A percentile compares a stretch with the other conserved stretches of the same genome.
These are phyloP conservation scores for Hirundichthys speculiger DNA, from an alignment of 2,113 vertebrate genomes.

Conservation along the genomic window DNA sequence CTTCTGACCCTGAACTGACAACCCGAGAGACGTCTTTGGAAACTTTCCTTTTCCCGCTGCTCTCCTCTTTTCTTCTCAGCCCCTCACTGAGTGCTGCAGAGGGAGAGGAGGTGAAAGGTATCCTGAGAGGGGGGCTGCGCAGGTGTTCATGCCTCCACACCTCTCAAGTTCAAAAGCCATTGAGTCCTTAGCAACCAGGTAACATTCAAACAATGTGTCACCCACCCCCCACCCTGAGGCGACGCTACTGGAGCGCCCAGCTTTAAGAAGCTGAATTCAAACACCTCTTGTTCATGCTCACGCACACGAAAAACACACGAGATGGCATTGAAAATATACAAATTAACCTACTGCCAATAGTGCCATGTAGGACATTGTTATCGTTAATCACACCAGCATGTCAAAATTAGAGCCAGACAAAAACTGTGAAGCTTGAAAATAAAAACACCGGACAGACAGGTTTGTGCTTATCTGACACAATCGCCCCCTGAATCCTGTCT, in stretches of 20 bases:
- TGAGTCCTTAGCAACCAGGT: constrained; percentile 74
- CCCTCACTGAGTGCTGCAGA: constrained; percentile 70
- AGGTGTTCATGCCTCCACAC: constrained; percentile 83
- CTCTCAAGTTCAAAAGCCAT: constrained; percentile 83
- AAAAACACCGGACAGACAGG: constrained; percentile 41
- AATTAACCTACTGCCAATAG: constrained; percentile 21
- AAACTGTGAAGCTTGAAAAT: constrained; percentile 33
- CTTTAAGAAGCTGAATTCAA: constrained; percentile 20
- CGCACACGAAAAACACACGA: neutral
- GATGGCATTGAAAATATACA: constrained; percentile 54
- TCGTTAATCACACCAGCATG: constrained; percentile 2
- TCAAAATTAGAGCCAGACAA: constrained; percentile 41
- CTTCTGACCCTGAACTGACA: constrained; percentile 77
- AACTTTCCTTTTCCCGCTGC: constrained; percentile 69
- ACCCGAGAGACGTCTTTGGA: constrained; percentile 67
- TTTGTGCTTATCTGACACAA: constrained; percentile 53
- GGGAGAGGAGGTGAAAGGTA: constrained; percentile 79
- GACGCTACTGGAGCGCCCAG: constrained; percentile 40
- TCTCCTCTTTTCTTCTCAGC: constrained; percentile 66
- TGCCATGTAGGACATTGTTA: constrained; percentile 33
- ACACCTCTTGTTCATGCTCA: constrained; percentile 15
- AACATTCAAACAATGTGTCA: constrained; percentile 73
- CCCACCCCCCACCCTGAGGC: constrained; percentile 56
- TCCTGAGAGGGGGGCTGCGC: constrained; percentile 52
- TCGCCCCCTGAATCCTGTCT: constrained; percentile 41